Evolutionary conservation across 2,113 vertebrate genomes (phyloP).

Genomic region (Galemys pyrenaicus): DNA sequence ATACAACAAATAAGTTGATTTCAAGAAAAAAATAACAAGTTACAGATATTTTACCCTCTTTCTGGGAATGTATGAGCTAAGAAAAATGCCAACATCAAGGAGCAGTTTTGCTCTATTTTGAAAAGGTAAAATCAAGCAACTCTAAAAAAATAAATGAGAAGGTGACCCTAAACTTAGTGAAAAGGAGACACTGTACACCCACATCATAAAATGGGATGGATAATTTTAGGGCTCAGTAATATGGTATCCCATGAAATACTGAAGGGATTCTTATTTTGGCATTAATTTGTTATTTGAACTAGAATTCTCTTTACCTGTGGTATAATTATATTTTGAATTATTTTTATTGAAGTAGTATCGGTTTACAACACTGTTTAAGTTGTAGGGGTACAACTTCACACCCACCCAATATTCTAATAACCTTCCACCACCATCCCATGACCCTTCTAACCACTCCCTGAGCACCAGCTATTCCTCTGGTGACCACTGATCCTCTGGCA

Average conservation of each 20-base stretch:
- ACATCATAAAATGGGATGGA: neutral
- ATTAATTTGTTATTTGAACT: neutral
- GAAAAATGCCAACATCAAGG: neutral
- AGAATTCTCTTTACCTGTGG: neutral
- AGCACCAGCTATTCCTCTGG: too few relatives aligned
- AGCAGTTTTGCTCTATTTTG: neutral
- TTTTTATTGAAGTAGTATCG: too few relatives aligned
- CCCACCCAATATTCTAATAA: too few relatives aligned
- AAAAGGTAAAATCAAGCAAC: neutral
- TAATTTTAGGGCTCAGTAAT: neutral
- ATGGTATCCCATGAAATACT: neutral
- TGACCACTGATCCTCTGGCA: too few relatives aligned
- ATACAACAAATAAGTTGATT: neutral
- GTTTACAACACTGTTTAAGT: too few relatives aligned
- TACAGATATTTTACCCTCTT: neutral
- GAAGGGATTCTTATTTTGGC: neutral
- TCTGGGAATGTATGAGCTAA: neutral
- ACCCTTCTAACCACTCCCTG: too few relatives aligned
- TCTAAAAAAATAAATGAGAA: neutral
- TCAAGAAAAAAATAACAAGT: neutral
- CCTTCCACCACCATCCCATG: too few relatives aligned
- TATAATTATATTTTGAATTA: too few relatives aligned
- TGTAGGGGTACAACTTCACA: too few relatives aligned
- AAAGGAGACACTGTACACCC: neutral
- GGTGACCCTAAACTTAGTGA: neutral